A percentile compares a stretch with the other conserved stretches of the same genome.
phyloP scores from a whole-genome alignment of 1,140 invertebrate genomes.

The Brachystomella parvula region DNA sequence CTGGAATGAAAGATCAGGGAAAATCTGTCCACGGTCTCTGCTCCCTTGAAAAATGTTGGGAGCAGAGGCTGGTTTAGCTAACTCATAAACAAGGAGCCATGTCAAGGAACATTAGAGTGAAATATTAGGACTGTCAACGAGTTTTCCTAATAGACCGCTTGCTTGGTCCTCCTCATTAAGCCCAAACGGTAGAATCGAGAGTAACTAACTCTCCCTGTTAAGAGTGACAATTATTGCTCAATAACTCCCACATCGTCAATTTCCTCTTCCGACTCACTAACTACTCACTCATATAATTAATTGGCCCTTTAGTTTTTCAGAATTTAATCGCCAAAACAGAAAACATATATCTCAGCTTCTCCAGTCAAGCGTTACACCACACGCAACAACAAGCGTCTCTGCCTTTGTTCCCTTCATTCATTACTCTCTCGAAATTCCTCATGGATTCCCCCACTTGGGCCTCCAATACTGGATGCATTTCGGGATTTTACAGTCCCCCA shows the following conservation, averaged over 20 bases:
- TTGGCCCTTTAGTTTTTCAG: neutral
- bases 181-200: neutral
- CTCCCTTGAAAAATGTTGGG: too few relatives aligned
- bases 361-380: too few relatives aligned
- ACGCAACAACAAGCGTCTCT: too few relatives aligned
- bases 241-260: slow-evolving; percentile 4
- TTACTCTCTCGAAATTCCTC: too few relatives aligned
- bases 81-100: slow-evolving; percentile 16
- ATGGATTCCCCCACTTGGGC: too few relatives aligned
- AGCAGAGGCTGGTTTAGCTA: neutral
- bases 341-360: too few relatives aligned
- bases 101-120: slow-evolving; percentile 32
- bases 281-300: neutral
- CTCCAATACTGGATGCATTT: too few relatives aligned
- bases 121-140: slow-evolving; percentile 28
- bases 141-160: slow-evolving; percentile 28
- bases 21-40: too few relatives aligned
- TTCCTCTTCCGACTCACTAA: neutral
- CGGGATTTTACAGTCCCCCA: too few relatives aligned
- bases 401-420: too few relatives aligned
- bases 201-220: neutral
- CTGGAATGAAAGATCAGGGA: too few relatives aligned
- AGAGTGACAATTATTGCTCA: neutral
- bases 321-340: too few relatives aligned
- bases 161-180: slow-evolving; percentile 4